A percentile compares a stretch with the other conserved stretches of the same genome.
Conservation (phyloP, 2,797 vertebrate genomes). For the Fundulus diaphanus region DNA sequence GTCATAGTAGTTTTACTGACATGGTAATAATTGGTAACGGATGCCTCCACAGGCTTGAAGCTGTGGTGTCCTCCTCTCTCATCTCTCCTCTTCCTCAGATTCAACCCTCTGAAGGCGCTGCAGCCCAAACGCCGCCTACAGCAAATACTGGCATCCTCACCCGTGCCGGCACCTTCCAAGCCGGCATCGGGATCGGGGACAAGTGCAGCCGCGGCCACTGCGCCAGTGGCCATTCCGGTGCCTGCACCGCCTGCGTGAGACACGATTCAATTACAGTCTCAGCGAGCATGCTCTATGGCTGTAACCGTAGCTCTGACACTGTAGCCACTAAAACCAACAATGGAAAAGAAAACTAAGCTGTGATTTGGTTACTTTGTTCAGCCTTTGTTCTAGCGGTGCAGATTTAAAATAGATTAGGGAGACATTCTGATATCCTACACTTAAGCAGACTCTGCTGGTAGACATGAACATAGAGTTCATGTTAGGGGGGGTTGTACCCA, state of each 20-base stretch:
- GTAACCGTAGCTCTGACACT: constrained; percentile 50
- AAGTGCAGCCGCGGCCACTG: constrained; percentile 35
- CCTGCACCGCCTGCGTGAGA: constrained; percentile 80
- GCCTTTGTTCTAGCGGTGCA: not conserved
- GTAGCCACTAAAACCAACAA: constrained; percentile 53
- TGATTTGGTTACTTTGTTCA: not conserved
- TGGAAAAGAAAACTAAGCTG: not conserved
- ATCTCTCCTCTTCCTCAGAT: constrained; percentile 79
- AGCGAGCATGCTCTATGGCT: constrained; percentile 65
- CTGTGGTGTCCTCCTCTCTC: constrained; percentile 65
- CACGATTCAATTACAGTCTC: constrained; percentile 64
- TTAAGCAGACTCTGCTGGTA: not conserved
- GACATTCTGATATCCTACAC: not conserved
- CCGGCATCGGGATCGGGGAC: constrained; percentile 51
- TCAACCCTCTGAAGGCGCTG: constrained; percentile 84
- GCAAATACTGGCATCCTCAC: constrained; percentile 77
- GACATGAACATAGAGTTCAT: not conserved
- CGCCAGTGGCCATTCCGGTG: constrained; percentile 61
- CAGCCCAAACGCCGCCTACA: constrained; percentile 84
- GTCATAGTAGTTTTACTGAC: not conserved
- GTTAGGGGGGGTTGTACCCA: not conserved
- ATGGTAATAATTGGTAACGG: constrained; percentile 6
- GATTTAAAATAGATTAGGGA: not conserved
- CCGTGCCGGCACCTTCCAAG: constrained; percentile 56
- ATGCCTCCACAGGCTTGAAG: constrained; percentile 29